Evolutionary conservation across 2,113 vertebrate species (phyloP), one percentile per base, ranked within the genome.

Genomic region (Chaenogobius annularis): DNA sequence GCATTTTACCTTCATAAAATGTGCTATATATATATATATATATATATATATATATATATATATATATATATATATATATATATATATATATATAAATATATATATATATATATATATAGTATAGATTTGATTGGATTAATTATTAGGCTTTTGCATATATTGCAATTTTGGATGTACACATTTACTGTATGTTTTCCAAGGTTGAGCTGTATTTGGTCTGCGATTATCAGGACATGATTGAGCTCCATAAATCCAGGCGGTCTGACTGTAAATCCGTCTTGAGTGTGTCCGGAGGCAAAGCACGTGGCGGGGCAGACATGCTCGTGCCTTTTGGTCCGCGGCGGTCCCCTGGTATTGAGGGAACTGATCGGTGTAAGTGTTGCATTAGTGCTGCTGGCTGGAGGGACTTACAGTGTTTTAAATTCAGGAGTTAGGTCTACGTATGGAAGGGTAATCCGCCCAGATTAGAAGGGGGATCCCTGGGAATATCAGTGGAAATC

Each of bases 401-500:
- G 83, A 74, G 75, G 83, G 80, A 67, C 69, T 90, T 91, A 87
- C 74, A 74, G 80, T 88, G 87, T 77, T 90, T 87, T 86, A 73
- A 67, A 78, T 88, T 87, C 84, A 88, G 80, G 85, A 89, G 86
- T 89, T 85, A 82, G 73, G 78, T 62, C 79, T 85, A 12, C 0
- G 77, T 90, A 84, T 87, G 83, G 81, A 74, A 82, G 73, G 76
- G 77, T 90, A 91, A 91, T 90, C 88, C 83, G 23, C 0, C 22
- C 48, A 82, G 89, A 92, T 90, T 89, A 90, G 80, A 0, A 66
- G 17, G 47, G 23, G 81, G 88, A 87, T 90, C 87, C 87, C 74
- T 75, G 58, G 81, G 75, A 90, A 90, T 85, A 90, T 90, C 84
- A 85, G 80, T 68, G 88, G 85, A 90, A 90, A 91, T 90, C 85